Evolutionary conservation across 2,888 invertebrate genomes (phyloP).

Genomic region (Nymphalis urticae): DNA sequence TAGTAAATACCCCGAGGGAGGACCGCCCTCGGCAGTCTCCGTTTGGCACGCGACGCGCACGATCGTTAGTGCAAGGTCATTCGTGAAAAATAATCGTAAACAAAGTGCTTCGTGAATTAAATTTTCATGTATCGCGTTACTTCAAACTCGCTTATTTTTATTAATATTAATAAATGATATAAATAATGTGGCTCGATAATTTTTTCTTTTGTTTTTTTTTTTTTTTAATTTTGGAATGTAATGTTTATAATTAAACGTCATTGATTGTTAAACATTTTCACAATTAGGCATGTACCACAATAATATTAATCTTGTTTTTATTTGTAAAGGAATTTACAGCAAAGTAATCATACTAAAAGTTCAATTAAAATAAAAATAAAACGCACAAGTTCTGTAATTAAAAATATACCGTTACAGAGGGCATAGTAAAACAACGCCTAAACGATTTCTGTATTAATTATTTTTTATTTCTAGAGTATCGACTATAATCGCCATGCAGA

Average conservation of each 20-base stretch:
- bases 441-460: slow-evolving; percentile 41
- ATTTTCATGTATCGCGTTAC: background rate
- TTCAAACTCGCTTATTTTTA: no score
- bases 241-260: no score
- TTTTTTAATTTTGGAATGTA: no score
- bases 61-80: slow-evolving; percentile 49
- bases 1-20: slow-evolving; percentile 63
- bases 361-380: slow-evolving; percentile 27
- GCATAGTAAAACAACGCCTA: slow-evolving; percentile 24
- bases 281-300: slow-evolving; percentile 4
- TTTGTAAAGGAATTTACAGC: slow-evolving; percentile 7
- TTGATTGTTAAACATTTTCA: background rate
- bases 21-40: slow-evolving; percentile 77
- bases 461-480: slow-evolving; percentile 53
- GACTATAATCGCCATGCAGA: slow-evolving; percentile 55
- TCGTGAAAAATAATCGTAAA: slow-evolving; percentile 28
- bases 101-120: slow-evolving; percentile 9
- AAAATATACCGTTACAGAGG: slow-evolving; percentile 27
- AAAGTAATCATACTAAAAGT: slow-evolving; percentile 28
- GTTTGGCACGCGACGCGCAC: slow-evolving; percentile 64
- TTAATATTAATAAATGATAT: no score
- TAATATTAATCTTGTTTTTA: slow-evolving; percentile 23
- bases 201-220: no score
- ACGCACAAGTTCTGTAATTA: slow-evolving; percentile 21
- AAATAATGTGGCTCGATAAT: no score